These are phyloP conservation scores for Lacerta bilineata DNA, from an alignment of 2,797 vertebrate species.

Conservation along the genomic window DNA sequence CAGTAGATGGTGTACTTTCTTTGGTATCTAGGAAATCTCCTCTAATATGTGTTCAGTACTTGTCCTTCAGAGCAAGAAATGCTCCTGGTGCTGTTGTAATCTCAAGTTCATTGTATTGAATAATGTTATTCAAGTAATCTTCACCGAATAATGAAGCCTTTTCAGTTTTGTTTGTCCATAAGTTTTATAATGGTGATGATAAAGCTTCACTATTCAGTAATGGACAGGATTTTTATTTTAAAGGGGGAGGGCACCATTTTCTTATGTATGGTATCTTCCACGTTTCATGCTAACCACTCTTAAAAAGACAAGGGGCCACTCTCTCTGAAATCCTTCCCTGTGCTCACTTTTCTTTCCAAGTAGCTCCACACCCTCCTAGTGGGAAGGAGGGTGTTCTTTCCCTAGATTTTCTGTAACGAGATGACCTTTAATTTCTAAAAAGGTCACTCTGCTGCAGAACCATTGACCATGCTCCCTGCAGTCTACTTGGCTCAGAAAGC, in stretches of 20 bases:
- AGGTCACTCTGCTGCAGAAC: conserved; percentile 36
- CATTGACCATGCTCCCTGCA: conserved; percentile 1
- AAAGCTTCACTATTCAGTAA: too few relatives aligned
- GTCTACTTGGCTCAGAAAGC: conserved; percentile 31
- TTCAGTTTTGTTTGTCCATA: too few relatives aligned
- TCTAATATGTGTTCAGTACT: neutral
- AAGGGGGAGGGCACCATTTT: too few relatives aligned
- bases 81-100: neutral
- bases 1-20: neutral
- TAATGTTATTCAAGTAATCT: neutral
- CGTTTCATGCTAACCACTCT: too few relatives aligned
- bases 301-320: too few relatives aligned
- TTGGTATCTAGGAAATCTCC: conserved; percentile 1
- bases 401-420: neutral
- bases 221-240: too few relatives aligned
- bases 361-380: neutral
- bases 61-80: neutral
- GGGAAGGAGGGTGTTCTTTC: neutral
- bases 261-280: too few relatives aligned
- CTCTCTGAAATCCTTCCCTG: too few relatives aligned
- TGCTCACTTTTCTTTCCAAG: too few relatives aligned
- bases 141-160: too few relatives aligned
- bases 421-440: conserved; percentile 37
- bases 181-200: too few relatives aligned
- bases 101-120: neutral